Conservation (phyloP, 2,797 vertebrate species). For the Lepidocolaptes lacrymiger region DNA sequence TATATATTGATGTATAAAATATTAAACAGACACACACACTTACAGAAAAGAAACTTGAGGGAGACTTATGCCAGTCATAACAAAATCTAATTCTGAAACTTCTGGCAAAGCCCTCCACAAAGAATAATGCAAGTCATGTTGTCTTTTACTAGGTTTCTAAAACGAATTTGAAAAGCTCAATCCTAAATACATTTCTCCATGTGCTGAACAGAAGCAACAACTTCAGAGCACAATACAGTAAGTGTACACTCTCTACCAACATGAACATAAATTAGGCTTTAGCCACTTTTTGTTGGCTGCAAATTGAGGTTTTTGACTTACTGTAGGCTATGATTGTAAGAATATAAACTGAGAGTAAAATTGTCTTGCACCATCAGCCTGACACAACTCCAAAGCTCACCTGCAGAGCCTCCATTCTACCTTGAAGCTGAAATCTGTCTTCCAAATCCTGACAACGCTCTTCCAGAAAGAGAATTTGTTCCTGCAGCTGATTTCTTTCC, state of each 20-base stretch:
- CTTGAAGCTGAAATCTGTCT: slow-evolving; percentile 88
- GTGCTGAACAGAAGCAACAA: background rate
- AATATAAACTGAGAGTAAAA: background rate
- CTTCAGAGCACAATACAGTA: background rate
- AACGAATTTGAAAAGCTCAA: background rate
- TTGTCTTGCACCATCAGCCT: background rate
- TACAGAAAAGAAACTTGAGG: background rate
- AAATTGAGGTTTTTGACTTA: background rate
- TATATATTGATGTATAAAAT: background rate
- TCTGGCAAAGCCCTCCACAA: background rate
- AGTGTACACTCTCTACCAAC: background rate
- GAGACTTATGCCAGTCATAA: background rate
- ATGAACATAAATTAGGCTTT: background rate
- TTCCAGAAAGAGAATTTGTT: slow-evolving; percentile 89
- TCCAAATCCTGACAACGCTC: slow-evolving; percentile 88
- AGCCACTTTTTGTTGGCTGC: background rate
- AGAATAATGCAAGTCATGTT: background rate
- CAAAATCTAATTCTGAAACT: background rate
- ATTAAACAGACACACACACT: background rate
- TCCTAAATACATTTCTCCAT: background rate
- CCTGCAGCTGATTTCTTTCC: slow-evolving; percentile 92
- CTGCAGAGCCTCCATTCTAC: slow-evolving; percentile 89
- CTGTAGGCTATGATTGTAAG: background rate
- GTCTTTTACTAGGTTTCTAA: background rate
- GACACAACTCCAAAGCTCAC: slow-evolving; percentile 64